Percentiles rank a stretch among this genome's conserved stretches.
Evolutionary conservation across 2,113 vertebrate genomes (phyloP).

Genomic region (Phocoena sinus): DNA sequence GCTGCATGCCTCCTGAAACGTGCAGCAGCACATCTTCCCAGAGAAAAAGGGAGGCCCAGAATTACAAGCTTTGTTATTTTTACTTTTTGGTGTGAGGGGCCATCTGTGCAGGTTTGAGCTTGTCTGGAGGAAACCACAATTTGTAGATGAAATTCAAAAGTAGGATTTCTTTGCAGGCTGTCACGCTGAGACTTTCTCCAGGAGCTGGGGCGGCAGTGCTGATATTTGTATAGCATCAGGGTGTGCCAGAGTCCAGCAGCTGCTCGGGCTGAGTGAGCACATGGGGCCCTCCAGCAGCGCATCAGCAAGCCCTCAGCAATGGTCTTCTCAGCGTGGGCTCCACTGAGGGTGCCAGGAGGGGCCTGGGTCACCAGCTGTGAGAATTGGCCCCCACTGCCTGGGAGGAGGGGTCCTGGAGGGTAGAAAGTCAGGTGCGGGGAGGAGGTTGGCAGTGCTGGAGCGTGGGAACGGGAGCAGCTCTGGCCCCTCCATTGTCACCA

Average conservation of each 20-base stretch:
- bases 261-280: neutral
- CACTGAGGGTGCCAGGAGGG: neutral
- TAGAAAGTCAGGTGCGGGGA: neutral
- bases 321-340: neutral
- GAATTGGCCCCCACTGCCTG: neutral
- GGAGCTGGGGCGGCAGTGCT: conserved; percentile 67
- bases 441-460: neutral
- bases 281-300: neutral
- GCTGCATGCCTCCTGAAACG: neutral
- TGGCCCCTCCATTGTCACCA: neutral
- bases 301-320: accelerated
- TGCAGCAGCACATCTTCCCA: conserved; percentile 63
- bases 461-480: neutral
- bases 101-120: conserved; percentile 73
- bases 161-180: conserved; percentile 64
- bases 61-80: conserved; percentile 70
- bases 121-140: conserved; percentile 66
- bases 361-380: neutral
- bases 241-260: conserved; percentile 4
- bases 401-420: neutral
- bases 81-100: conserved; percentile 63
- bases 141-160: conserved; percentile 73
- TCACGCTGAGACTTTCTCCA: conserved; percentile 52
- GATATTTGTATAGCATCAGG: neutral
- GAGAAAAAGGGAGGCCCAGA: conserved; percentile 57